These are phyloP conservation scores for Ostrea edulis DNA, from an alignment of 1,140 invertebrate species.

Conservation along the genomic window DNA sequence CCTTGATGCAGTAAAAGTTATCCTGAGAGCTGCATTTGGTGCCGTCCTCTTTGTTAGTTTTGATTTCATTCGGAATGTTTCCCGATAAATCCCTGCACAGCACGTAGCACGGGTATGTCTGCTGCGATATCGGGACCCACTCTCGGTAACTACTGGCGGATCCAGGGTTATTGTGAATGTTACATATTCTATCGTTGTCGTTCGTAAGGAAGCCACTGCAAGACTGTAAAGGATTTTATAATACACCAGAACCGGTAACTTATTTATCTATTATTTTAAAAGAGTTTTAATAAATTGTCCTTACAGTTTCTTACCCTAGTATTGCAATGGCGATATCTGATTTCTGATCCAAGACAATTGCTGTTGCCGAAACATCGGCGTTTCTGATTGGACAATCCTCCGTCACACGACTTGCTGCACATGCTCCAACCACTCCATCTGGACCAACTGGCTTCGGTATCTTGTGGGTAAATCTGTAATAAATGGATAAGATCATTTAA, in stretches of 20 bases:
- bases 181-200: background rate
- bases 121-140: conserved; percentile 48
- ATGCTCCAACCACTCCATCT: conserved; percentile 52
- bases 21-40: conserved; percentile 39
- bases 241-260: background rate
- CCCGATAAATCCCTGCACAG: conserved; percentile 43
- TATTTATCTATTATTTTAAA: background rate
- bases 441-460: conserved; percentile 42
- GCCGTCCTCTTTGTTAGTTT: conserved; percentile 47
- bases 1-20: conserved; percentile 51
- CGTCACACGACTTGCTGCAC: conserved; percentile 52
- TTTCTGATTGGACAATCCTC: conserved; percentile 52
- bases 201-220: conserved; percentile 18
- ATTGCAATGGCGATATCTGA: conserved; percentile 50
- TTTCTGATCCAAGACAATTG: conserved; percentile 34
- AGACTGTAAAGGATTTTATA: background rate
- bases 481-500: background rate
- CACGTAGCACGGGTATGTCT: conserved; percentile 51
- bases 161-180: background rate
- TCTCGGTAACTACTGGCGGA: background rate
- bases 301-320: conserved; percentile 39
- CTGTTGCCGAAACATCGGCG: conserved; percentile 43
- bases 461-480: background rate
- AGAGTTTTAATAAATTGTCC: background rate
- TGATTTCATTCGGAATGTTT: conserved; percentile 49